Evolutionary conservation across 2,797 vertebrate species (phyloP).

Genomic region (Trachurus trachurus): DNA sequence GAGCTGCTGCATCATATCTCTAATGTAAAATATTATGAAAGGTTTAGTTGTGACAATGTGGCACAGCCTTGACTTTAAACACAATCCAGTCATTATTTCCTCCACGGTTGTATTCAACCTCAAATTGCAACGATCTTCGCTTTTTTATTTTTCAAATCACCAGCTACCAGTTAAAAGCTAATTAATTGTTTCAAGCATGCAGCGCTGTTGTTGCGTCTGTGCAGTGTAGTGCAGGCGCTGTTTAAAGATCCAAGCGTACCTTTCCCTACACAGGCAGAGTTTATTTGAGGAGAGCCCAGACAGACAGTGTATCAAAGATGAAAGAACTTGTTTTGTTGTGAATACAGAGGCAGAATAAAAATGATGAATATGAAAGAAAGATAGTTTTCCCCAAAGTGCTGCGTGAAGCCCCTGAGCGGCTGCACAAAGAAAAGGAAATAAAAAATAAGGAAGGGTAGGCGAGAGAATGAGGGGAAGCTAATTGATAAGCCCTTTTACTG

Average conservation of each 20-base stretch:
- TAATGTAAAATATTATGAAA: conserved; percentile 71
- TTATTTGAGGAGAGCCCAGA: conserved; percentile 57
- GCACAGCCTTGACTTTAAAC: conserved; percentile 51
- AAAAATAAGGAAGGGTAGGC: conserved; percentile 30
- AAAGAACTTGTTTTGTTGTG: conserved; percentile 67
- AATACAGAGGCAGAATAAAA: conserved; percentile 56
- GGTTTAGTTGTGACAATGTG: conserved; percentile 65
- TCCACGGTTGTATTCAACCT: conserved; percentile 34
- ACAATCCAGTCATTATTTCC: conserved; percentile 58
- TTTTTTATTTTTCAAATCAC: conserved; percentile 38
- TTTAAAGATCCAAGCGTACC: conserved; percentile 32
- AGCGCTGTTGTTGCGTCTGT: conserved; percentile 16
- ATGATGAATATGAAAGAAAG: conserved; percentile 61
- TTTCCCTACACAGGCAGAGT: conserved; percentile 37
- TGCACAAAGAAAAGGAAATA: conserved; percentile 41
- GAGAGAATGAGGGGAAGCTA: conserved; percentile 58
- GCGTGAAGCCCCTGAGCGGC: conserved; percentile 42
- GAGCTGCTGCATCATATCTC: conserved; percentile 60
- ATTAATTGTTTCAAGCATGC: conserved; percentile 43
- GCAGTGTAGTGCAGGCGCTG: conserved; percentile 4
- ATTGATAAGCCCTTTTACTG: conserved; percentile 74
- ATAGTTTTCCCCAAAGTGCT: conserved; percentile 56
- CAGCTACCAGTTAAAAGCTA: conserved; percentile 44
- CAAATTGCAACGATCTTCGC: conserved; percentile 37
- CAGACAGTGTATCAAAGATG: conserved; percentile 60